These are phyloP conservation scores for Leptopilina drosophilae DNA, from an alignment of 2,888 invertebrate genomes.

Conservation along the genomic window DNA sequence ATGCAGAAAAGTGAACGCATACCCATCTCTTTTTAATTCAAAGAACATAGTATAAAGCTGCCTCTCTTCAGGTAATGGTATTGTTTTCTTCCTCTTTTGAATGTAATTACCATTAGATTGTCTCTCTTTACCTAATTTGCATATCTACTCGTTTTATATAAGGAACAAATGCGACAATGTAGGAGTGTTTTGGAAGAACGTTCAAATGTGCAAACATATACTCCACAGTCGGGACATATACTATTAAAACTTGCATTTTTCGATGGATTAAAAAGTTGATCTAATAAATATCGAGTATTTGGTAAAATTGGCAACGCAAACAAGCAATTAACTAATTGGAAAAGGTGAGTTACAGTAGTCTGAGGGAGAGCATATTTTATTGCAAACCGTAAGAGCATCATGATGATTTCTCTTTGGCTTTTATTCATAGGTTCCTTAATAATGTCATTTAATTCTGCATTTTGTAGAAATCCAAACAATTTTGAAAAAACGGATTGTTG, in stretches of 20 bases:
- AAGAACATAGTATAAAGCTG: too few relatives aligned
- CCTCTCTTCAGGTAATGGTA: too few relatives aligned
- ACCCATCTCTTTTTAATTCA: too few relatives aligned
- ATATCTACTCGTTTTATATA: too few relatives aligned
- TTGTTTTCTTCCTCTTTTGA: too few relatives aligned
- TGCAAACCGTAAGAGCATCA: conserved; percentile 42
- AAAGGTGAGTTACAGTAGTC: conserved; percentile 18
- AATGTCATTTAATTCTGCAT: background rate
- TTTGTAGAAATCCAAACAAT: background rate
- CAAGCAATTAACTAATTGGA: conserved; percentile 39
- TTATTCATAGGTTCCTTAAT: background rate
- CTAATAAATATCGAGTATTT: conserved; percentile 44
- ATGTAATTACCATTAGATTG: too few relatives aligned
- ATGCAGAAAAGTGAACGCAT: too few relatives aligned
- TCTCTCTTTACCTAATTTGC: too few relatives aligned
- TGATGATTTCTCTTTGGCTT: conserved; percentile 22
- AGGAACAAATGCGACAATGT: too few relatives aligned
- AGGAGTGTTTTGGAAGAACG: too few relatives aligned
- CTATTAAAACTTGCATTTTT: conserved; percentile 40
- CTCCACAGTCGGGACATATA: conserved; percentile 37
- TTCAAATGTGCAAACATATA: conserved; percentile 35
- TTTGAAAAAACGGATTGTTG: background rate
- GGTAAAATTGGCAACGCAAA: conserved; percentile 45
- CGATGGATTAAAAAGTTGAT: conserved; percentile 26
- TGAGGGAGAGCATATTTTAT: conserved; percentile 31